phyloP scores from a whole-genome alignment of 2,113 vertebrate species.

The Danionella cerebrum region DNA sequence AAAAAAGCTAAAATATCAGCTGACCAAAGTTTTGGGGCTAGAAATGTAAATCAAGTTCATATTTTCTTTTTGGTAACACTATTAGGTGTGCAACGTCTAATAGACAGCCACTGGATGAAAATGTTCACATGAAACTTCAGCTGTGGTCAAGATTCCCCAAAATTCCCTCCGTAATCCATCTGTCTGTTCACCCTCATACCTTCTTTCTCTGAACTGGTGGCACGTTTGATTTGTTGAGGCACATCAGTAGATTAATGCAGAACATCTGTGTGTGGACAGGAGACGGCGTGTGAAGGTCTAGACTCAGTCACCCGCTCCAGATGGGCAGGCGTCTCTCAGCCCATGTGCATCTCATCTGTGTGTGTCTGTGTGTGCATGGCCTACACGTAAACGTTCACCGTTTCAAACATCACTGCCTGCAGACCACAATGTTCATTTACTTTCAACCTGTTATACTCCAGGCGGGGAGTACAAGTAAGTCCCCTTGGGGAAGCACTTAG shows the following conservation, averaged over 20 bases:
- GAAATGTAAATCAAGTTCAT: too few relatives aligned
- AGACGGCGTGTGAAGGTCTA: too few relatives aligned
- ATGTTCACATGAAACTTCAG: too few relatives aligned
- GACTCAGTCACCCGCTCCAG: constrained; percentile 19
- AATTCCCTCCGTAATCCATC: not conserved
- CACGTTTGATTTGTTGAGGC: not conserved
- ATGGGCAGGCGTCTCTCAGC: constrained; percentile 9
- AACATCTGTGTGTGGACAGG: constrained; percentile 26
- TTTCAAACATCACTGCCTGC: too few relatives aligned
- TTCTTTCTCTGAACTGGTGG: not conserved
- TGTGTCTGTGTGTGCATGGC: too few relatives aligned
- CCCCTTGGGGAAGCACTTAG: not conserved
- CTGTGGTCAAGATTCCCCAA: too few relatives aligned
- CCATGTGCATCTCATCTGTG: too few relatives aligned
- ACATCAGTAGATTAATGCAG: constrained; percentile 1
- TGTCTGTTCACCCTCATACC: not conserved
- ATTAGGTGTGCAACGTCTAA: too few relatives aligned
- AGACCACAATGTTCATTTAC: not conserved
- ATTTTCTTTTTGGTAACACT: too few relatives aligned
- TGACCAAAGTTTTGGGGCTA: too few relatives aligned
- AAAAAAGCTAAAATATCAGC: too few relatives aligned
- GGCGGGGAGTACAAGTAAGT: not conserved
- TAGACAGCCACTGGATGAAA: too few relatives aligned
- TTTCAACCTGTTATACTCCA: not conserved
- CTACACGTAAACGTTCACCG: constrained; percentile 4